A percentile compares a stretch with the other conserved stretches of the same genome.
Conservation (phyloP, 2,888 invertebrate species). For the Caenorhabditis angaria region DNA sequence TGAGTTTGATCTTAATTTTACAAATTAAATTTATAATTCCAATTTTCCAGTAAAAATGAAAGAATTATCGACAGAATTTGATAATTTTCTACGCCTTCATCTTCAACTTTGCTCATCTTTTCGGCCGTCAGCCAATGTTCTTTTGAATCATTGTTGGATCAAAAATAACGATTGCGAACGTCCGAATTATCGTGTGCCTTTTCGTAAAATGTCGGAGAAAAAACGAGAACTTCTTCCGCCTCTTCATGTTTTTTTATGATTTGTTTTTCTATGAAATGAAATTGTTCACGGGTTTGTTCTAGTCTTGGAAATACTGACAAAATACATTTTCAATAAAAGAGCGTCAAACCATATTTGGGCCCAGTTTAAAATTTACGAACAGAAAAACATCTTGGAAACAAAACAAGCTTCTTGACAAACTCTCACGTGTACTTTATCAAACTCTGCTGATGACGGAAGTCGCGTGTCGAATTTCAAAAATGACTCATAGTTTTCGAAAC, state of each 20-base stretch:
- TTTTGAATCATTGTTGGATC: slow-evolving; percentile 34
- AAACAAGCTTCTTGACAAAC: no score
- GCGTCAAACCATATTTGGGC: no score
- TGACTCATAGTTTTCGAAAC: no score
- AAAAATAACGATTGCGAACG: background rate
- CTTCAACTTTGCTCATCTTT: slow-evolving; percentile 38
- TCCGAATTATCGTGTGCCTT: slow-evolving; percentile 18
- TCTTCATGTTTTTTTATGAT: slow-evolving; percentile 30
- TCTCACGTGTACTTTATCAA: no score
- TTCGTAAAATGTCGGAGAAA: slow-evolving; percentile 10
- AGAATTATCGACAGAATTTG: slow-evolving; percentile 24
- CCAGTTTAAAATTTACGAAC: no score
- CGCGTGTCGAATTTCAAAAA: no score
- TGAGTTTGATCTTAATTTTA: slow-evolving; percentile 8
- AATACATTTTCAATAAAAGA: background rate
- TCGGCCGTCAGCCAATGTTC: slow-evolving; percentile 31
- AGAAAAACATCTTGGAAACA: no score
- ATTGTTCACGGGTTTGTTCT: background rate
- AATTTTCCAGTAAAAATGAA: slow-evolving; percentile 23
- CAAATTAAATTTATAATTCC: no score
- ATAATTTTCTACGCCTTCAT: slow-evolving; percentile 31
- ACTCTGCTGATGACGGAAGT: no score
- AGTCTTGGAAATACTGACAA: background rate
- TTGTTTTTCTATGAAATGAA: slow-evolving; percentile 7
- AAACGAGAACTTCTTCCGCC: slow-evolving; percentile 33